A percentile compares a stretch with the other conserved stretches of the same genome.
phyloP scores from a whole-genome alignment of 2,797 vertebrate genomes.

The Okamejei kenojei region DNA sequence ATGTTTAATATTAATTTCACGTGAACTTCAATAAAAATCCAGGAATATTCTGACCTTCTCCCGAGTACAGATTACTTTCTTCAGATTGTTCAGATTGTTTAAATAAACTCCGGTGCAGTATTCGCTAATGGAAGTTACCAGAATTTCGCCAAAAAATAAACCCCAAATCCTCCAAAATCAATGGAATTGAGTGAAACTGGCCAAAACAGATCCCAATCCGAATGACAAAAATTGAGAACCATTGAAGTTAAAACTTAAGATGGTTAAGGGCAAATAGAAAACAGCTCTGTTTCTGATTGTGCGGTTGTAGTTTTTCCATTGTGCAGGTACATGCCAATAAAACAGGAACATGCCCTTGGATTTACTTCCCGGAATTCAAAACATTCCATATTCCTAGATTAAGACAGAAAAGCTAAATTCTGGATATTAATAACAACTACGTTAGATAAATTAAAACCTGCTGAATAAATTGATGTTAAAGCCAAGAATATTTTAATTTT shows the following conservation, averaged over 20 bases:
- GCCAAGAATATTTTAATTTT: not conserved
- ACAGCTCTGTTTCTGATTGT: no score
- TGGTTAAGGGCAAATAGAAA: no score
- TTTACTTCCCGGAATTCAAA: not conserved
- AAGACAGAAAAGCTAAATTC: not conserved
- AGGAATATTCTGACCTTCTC: no score
- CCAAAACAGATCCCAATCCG: not conserved
- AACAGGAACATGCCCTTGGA: not conserved
- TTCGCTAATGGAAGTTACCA: not conserved
- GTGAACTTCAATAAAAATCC: no score
- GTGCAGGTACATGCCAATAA: not conserved
- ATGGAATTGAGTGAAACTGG: not conserved
- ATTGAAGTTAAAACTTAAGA: not conserved
- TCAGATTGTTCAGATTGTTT: no score
- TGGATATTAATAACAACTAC: not conserved
- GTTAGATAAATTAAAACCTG: not conserved
- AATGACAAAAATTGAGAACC: not conserved
- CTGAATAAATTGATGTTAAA: not conserved
- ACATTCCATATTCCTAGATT: no score
- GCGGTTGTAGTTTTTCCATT: no score
- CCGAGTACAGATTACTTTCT: no score
- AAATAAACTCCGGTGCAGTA: no score
- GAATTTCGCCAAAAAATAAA: no score
- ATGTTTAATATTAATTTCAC: no score
- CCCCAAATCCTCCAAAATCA: not conserved